Percentiles rank a stretch among this genome's conserved stretches.
Evolutionary conservation across 2,797 vertebrate genomes (phyloP).

Genomic region (Kryptopterus vitreolus): DNA sequence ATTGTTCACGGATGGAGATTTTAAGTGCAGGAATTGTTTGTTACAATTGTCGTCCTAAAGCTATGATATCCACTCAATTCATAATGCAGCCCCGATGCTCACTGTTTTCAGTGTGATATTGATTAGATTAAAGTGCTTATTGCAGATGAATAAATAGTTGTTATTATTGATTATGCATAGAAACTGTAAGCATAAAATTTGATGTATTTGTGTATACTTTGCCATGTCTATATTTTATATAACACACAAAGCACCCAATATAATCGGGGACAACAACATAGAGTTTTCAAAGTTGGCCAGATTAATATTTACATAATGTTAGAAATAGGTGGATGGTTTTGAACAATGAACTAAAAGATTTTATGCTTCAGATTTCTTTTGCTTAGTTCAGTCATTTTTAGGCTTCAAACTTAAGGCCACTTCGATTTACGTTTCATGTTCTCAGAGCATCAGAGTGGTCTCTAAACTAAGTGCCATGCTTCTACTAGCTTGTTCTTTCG

Average conservation of each 20-base stretch:
- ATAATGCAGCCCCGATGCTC: neutral
- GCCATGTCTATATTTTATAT: neutral
- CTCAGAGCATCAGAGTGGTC: neutral
- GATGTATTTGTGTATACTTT: neutral
- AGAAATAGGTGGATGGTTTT: neutral
- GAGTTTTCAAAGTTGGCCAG: neutral
- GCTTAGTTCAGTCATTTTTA: neutral
- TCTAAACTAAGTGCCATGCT: slow-evolving; percentile 19
- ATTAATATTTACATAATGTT: neutral
- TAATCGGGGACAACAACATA: neutral
- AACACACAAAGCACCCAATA: neutral
- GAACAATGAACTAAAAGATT: neutral
- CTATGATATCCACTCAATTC: too few relatives aligned
- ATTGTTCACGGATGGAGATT: too few relatives aligned
- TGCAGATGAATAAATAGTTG: neutral
- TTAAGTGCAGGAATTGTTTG: too few relatives aligned
- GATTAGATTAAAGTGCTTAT: neutral
- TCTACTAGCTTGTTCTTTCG: slow-evolving; percentile 21
- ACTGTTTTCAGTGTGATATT: neutral
- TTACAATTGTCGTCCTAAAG: too few relatives aligned
- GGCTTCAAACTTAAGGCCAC: neutral
- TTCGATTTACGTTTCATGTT: neutral
- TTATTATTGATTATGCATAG: neutral
- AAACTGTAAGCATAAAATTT: neutral
- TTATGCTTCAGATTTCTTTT: neutral